phyloP scores from a whole-genome alignment of 2,888 invertebrate genomes.

The Anaspis maculata region DNA sequence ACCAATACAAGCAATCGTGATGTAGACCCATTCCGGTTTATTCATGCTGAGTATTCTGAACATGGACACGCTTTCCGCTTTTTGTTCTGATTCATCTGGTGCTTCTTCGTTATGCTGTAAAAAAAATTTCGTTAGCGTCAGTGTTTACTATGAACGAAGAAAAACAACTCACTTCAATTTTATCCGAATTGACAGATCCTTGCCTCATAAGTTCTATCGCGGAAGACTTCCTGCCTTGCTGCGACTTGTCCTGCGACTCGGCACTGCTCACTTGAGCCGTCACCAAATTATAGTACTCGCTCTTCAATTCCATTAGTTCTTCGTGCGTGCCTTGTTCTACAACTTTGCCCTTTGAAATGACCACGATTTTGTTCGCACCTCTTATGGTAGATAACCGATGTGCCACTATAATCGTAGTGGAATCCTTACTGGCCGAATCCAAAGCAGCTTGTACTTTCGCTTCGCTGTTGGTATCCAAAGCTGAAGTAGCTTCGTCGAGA shows the following conservation, averaged over 20 bases:
- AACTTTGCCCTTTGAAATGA: conserved; percentile 58
- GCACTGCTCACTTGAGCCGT: conserved; percentile 49
- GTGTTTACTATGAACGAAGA: too few species aligned
- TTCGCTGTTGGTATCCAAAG: conserved; percentile 80
- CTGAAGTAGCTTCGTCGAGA: conserved; percentile 85
- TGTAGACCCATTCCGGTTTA: conserved; percentile 58
- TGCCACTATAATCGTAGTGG: conserved; percentile 73
- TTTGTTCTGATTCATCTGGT: too few species aligned
- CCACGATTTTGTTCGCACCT: conserved; percentile 64
- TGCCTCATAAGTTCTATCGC: too few species aligned
- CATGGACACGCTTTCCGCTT: conserved; percentile 20
- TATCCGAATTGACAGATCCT: too few species aligned
- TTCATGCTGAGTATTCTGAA: conserved; percentile 44
- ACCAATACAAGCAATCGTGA: conserved; percentile 52
- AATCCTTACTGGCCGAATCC: conserved; percentile 59
- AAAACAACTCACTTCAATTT: too few species aligned
- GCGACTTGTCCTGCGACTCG: neutral
- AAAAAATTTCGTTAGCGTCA: too few species aligned
- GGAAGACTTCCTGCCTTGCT: too few species aligned
- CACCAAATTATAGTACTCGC: conserved; percentile 63
- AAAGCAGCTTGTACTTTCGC: conserved; percentile 74
- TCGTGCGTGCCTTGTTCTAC: conserved; percentile 65
- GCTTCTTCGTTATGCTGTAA: too few species aligned
- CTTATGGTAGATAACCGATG: conserved; percentile 69
- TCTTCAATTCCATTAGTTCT: conserved; percentile 55